phyloP scores from a whole-genome alignment of 2,797 vertebrate species.

The Poecilia gillii region DNA sequence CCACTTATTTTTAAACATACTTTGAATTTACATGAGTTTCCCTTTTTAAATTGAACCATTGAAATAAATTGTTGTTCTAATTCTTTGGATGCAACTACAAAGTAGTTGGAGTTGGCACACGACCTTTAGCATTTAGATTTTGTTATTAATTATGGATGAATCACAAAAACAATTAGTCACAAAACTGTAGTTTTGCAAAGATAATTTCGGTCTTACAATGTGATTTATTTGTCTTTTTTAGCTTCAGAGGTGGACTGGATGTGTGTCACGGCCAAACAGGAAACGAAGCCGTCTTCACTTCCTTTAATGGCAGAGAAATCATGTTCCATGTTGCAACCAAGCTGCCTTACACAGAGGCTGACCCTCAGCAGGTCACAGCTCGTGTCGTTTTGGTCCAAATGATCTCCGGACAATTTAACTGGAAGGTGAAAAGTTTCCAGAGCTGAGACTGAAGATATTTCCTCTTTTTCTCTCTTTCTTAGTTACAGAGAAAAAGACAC shows the following conservation, averaged over 20 bases:
- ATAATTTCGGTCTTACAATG: not conserved
- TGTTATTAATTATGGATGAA: not conserved
- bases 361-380: slow-evolving; percentile 87
- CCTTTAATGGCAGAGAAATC: slow-evolving; percentile 89
- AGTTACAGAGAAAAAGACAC: slow-evolving; percentile 93
- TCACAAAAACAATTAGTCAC: not conserved
- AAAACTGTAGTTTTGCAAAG: not conserved
- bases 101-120: not conserved
- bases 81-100: not conserved
- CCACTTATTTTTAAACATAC: not conserved
- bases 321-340: slow-evolving; percentile 95
- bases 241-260: slow-evolving; percentile 91
- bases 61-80: not conserved
- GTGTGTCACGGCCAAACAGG: slow-evolving; percentile 92
- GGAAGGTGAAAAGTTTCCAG: not conserved
- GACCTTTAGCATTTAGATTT: not conserved
- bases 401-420: not conserved
- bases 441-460: slow-evolving; percentile 12
- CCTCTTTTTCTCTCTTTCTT: slow-evolving; percentile 13
- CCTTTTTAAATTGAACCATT: not conserved
- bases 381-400: not conserved
- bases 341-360: slow-evolving; percentile 91
- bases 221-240: slow-evolving; percentile 47
- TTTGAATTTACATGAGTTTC: not conserved
- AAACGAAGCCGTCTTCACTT: slow-evolving; percentile 88